phyloP scores from a whole-genome alignment of 2,797 vertebrate genomes.

The Sternarchorhynchus goeldii region DNA sequence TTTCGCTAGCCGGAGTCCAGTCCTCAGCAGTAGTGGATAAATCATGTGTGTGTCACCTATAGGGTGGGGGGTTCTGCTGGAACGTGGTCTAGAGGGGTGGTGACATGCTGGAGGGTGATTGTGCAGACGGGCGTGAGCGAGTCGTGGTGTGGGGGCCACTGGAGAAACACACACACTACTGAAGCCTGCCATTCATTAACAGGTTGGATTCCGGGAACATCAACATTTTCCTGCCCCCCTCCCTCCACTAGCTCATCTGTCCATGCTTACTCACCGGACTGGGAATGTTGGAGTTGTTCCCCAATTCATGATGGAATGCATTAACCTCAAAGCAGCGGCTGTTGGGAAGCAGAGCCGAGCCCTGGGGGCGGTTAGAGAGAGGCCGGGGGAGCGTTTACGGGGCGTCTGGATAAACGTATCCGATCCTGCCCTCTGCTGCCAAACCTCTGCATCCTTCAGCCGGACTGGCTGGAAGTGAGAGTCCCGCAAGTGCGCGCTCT shows the following conservation, averaged over 20 bases:
- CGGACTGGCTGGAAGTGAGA: constrained; percentile 12
- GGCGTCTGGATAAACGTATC: constrained; percentile 48
- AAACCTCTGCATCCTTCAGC: constrained; percentile 10
- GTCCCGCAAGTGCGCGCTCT: not conserved
- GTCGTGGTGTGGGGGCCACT: constrained; percentile 16
- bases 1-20: too few species aligned
- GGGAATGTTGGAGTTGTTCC: constrained; percentile 71
- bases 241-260: constrained; percentile 1
- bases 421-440: constrained; percentile 61
- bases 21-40: not conserved
- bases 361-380: not conserved
- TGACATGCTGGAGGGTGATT: constrained; percentile 34
- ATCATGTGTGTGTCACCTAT: not conserved
- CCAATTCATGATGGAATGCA: constrained; percentile 69
- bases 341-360: constrained; percentile 64
- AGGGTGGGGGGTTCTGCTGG: constrained; percentile 53
- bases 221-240: constrained; percentile 71
- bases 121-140: not conserved
- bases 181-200: constrained; percentile 78
- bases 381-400: too few species aligned
- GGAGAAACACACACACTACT: constrained; percentile 50
- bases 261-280: constrained; percentile 50
- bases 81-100: constrained; percentile 52
- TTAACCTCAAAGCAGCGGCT: constrained; percentile 67
- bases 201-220: constrained; percentile 73